phyloP scores from a whole-genome alignment of 2,797 vertebrate genomes.

The Aphelocoma californica region DNA sequence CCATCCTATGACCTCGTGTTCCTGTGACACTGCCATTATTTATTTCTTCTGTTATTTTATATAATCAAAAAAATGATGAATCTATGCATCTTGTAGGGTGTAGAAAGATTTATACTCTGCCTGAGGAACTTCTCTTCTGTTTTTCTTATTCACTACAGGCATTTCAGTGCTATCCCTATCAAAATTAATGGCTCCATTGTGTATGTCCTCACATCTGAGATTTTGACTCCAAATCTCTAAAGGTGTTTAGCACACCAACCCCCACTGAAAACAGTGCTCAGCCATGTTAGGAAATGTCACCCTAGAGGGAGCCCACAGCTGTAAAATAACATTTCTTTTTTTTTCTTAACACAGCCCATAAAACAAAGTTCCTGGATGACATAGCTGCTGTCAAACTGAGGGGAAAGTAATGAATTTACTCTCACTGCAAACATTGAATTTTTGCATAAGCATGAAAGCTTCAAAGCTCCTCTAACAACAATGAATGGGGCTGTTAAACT shows the following conservation, averaged over 20 bases:
- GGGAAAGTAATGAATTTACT: not conserved
- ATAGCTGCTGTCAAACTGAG: not conserved
- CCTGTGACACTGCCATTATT: not conserved
- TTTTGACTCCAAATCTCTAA: not conserved
- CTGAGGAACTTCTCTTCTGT: not conserved
- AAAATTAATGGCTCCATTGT: not conserved
- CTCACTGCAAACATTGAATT: not conserved
- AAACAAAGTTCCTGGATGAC: not conserved
- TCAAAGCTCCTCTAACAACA: not conserved
- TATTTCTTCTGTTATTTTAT: not conserved
- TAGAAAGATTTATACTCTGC: not conserved
- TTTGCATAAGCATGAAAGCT: not conserved
- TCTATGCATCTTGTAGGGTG: not conserved
- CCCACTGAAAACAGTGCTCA: not conserved
- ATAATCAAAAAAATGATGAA: not conserved
- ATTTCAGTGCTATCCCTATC: not conserved
- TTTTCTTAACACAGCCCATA: not conserved
- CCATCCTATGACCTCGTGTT: not conserved
- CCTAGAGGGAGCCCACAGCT: not conserved
- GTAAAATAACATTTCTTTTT: not conserved
- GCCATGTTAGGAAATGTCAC: not conserved
- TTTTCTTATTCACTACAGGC: not conserved
- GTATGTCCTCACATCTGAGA: not conserved
- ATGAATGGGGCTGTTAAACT: not conserved
- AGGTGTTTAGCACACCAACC: not conserved